Evolutionary conservation across 2,797 vertebrate species (phyloP), one percentile per base, ranked within the genome.

Genomic region (Perodicticus potto): DNA sequence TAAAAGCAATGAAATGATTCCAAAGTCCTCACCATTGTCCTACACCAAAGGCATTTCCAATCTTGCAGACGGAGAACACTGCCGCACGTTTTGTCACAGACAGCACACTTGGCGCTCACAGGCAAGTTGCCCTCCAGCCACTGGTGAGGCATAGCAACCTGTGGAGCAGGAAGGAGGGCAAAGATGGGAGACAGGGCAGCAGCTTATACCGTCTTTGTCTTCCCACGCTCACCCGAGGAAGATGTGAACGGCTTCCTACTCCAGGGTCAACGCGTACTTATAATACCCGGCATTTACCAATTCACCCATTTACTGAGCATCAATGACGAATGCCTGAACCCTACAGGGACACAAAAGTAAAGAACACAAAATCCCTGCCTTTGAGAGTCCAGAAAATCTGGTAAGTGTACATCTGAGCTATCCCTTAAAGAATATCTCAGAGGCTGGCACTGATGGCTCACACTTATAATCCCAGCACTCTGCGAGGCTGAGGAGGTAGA

Each of bases 1-100:
- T 43, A 5, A 23, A 72, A 82, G n/a, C 6, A 27, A 40, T 0
- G 55, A 61, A 73, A 22, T 17, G 25, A 55, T 11, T 16, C 34
- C 45, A 40, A 88, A 29, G 17, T 10, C 86, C 98, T 98, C 96
- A 99, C 99, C 99, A 99, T 99, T 27, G 99, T 99, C 98, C 99
- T 99, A 98, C 99, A 99, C 99, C 99, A 99, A 97, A 99, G 99
- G 98, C 99, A 99, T 98, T 99, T 99, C 99, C 99, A 99, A 97
- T 99, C 99, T 97, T 99, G 99, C 85, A 99, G 99, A 55, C 99
- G 99, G 74, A 99, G 98, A 3, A 99, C 99, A 34, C 99, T 99
- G 97, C 99, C 99, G 84, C 99, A 99, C 0, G 99, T 99, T 98
- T 99, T 99, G 98, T 99, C 99, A 3, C 99, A 99, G 97, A 99